Evolutionary conservation across 2,797 vertebrate species (phyloP).

Genomic region (Clarias pachynema): DNA sequence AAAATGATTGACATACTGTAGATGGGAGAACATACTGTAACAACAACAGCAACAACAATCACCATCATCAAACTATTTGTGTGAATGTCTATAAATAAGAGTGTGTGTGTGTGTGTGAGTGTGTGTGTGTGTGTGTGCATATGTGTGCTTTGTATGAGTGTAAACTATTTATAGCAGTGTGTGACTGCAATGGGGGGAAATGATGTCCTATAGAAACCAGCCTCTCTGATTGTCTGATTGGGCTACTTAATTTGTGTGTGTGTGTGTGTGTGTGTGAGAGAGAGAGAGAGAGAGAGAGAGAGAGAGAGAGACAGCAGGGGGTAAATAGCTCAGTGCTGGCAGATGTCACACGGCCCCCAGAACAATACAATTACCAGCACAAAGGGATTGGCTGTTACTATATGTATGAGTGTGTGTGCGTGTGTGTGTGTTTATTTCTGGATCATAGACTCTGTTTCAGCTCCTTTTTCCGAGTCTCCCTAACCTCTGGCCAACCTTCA

Average conservation of each 20-base stretch:
- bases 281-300: slow-evolving; percentile 71
- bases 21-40: slow-evolving; percentile 58
- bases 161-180: slow-evolving; percentile 15
- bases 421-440: slow-evolving; percentile 11
- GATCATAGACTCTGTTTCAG: background rate
- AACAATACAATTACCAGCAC: slow-evolving; percentile 64
- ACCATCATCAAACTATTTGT: slow-evolving; percentile 25
- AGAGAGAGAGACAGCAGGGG: slow-evolving; percentile 65
- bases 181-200: slow-evolving; percentile 29
- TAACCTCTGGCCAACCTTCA: background rate
- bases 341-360: slow-evolving; percentile 68
- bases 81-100: background rate
- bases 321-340: slow-evolving; percentile 70
- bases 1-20: slow-evolving; percentile 41
- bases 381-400: slow-evolving; percentile 53
- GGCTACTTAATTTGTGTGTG: background rate
- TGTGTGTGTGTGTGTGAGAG: slow-evolving; percentile 64
- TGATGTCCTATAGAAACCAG: slow-evolving; percentile 9
- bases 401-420: slow-evolving; percentile 33
- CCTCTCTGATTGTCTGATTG: slow-evolving; percentile 20
- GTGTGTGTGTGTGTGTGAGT: slow-evolving; percentile 24
- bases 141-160: slow-evolving; percentile 41
- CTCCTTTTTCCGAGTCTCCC: background rate
- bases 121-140: slow-evolving; percentile 30
- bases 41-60: background rate